Evolutionary conservation across 2,113 vertebrate species (phyloP).

Genomic region (Oceanites oceanicus): DNA sequence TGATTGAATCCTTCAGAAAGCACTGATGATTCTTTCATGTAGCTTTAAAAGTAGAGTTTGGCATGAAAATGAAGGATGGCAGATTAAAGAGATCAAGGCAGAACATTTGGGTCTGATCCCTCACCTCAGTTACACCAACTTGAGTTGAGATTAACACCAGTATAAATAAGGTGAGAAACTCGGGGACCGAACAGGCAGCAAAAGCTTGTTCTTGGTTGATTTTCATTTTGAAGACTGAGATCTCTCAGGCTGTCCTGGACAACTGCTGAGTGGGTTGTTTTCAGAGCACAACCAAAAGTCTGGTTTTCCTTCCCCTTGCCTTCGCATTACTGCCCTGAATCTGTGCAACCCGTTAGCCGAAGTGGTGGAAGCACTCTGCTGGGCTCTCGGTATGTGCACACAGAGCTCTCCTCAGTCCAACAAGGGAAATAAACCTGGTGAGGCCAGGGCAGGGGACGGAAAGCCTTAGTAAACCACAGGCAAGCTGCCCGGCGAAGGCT

Average conservation of each 20-base stretch:
- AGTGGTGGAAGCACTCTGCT: not conserved
- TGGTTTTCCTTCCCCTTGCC: not conserved
- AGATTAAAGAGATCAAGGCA: conserved; percentile 3
- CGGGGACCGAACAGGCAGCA: not conserved
- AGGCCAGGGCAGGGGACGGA: not conserved
- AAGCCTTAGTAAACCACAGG: not conserved
- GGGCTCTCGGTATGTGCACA: not conserved
- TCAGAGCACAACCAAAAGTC: not conserved
- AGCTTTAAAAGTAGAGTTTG: conserved; percentile 1
- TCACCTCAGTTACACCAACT: not conserved
- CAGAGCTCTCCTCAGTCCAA: not conserved
- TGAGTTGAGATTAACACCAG: not conserved
- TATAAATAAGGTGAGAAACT: not conserved
- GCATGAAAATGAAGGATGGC: not conserved
- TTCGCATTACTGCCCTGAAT: not conserved
- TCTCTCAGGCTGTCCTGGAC: not conserved
- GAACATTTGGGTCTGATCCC: not conserved
- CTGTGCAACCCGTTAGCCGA: not conserved
- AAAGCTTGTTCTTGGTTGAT: not conserved
- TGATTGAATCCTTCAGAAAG: conserved; percentile 5
- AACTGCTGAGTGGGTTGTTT: not conserved
- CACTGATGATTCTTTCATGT: not conserved
- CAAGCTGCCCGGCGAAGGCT: not conserved
- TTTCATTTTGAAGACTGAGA: not conserved
- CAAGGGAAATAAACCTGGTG: not conserved